Evolutionary conservation across 2,888 invertebrate genomes (phyloP), one percentile per base, ranked within the genome.

Genomic region (Elysia crispata): DNA sequence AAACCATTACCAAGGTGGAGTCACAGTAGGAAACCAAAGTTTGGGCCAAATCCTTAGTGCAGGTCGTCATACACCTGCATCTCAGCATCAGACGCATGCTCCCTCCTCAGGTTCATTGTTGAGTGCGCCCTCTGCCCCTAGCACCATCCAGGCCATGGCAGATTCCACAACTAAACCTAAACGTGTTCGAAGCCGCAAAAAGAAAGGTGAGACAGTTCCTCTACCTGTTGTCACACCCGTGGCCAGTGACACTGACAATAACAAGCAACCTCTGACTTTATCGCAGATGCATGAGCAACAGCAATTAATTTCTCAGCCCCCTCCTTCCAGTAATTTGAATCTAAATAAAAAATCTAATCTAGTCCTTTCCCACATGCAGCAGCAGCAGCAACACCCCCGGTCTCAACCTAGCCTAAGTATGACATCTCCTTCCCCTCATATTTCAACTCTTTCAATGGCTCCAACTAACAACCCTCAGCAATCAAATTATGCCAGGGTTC

Each of bases 161-260:
- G 91, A 91, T 82, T 90, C 91, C 6, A 90, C 90, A 20, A 90
- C 91, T 28, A 89, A 89, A 81, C 89, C 89, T 23, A 90, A 90
- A 78, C 86, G 87, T 74, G 77, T 84, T 1, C 80, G 88, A 15
- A 81, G 85, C 54, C 82, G 86, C 23, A 89, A 88, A 83, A 88
- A 87, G 82, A 87, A 87, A 74, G 83, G 84, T 11, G 79, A 81
- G 18, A 66, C 41, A 30, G 49, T 41, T 23, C 28, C 70, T 8
- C 49, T 66, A 54, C 41, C 76, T 41, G 3, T 41, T 3, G 41
- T 41, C 41, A 41, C 41, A 3, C 41, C 41, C 11, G 41, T 41
- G 41, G 41, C 41, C 11, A 11, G 41, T 41, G 41, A 41, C 41
- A 41, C 11, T 41, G 41, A 3, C 11, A 80, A 80, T 41, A 11